Conservation (phyloP, 2,888 invertebrate species). For the Athalia cordata region DNA sequence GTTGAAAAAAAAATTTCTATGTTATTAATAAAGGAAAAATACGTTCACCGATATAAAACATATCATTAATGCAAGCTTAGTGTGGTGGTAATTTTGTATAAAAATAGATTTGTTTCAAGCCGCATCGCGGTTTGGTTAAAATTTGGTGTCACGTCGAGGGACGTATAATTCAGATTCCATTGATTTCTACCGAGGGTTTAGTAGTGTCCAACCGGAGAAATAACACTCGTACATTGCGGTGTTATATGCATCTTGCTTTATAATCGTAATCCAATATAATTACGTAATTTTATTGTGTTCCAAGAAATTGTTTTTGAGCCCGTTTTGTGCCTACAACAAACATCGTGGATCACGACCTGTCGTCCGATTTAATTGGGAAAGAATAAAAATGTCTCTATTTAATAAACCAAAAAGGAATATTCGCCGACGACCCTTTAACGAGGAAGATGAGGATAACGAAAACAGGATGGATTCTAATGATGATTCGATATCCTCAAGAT, state of each 20-base stretch:
- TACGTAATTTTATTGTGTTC: background rate
- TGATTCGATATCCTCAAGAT: conserved; percentile 72
- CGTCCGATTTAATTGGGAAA: background rate
- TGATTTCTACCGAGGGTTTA: background rate
- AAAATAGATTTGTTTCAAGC: background rate
- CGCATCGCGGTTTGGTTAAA: conserved; percentile 10
- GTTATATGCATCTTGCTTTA: background rate
- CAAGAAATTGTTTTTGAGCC: background rate
- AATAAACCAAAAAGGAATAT: conserved; percentile 92
- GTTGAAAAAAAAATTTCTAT: background rate
- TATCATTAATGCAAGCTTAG: background rate
- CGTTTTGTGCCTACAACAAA: background rate
- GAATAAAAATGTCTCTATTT: conserved; percentile 83
- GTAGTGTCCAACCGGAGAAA: too few relatives aligned
- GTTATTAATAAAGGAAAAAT: background rate
- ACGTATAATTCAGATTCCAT: background rate
- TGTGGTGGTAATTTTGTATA: background rate
- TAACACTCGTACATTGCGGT: background rate
- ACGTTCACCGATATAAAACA: background rate
- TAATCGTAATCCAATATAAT: background rate
- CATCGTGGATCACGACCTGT: background rate
- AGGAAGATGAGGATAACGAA: conserved; percentile 80
- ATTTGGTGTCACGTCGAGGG: too few relatives aligned
- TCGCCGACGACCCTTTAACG: conserved; percentile 84
- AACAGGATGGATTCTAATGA: conserved; percentile 76